A percentile compares a stretch with the other conserved stretches of the same genome.
Evolutionary conservation across 92 coral and sea anemone species (phyloP).

Genomic region (Meandrina meandrites): DNA sequence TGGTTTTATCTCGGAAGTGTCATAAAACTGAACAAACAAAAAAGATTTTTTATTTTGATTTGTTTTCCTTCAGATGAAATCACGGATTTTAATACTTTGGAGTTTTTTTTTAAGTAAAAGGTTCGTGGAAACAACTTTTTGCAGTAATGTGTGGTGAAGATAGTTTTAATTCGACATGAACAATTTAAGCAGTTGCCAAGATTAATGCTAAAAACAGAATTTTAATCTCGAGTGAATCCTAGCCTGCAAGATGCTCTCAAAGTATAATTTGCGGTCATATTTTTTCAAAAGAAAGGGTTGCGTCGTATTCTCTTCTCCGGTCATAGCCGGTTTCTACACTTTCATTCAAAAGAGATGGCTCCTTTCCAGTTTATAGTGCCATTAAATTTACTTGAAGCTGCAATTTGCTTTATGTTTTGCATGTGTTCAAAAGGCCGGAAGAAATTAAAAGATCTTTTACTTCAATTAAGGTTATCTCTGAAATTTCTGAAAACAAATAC

Average conservation of each 20-base stretch:
- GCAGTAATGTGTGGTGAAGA: neutral
- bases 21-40: neutral
- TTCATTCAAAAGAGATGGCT: too few relatives aligned
- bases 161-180: neutral
- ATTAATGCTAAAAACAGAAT: neutral
- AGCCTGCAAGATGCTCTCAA: too few relatives aligned
- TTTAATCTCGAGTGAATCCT: too few relatives aligned
- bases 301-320: too few relatives aligned
- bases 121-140: neutral
- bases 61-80: neutral
- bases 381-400: too few relatives aligned
- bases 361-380: too few relatives aligned
- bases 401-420: neutral
- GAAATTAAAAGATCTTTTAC: neutral
- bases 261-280: too few relatives aligned
- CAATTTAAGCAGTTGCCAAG: too few relatives aligned
- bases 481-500: neutral
- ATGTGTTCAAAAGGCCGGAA: neutral
- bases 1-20: neutral
- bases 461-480: neutral
- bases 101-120: neutral
- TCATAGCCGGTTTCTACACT: too few relatives aligned
- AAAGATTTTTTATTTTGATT: neutral
- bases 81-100: neutral
- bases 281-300: too few relatives aligned